Percentiles rank a stretch among this genome's conserved stretches.
These are phyloP conservation scores for Enteromius fasciolatus DNA, from an alignment of 2,797 vertebrate genomes.

Conservation along the genomic window DNA sequence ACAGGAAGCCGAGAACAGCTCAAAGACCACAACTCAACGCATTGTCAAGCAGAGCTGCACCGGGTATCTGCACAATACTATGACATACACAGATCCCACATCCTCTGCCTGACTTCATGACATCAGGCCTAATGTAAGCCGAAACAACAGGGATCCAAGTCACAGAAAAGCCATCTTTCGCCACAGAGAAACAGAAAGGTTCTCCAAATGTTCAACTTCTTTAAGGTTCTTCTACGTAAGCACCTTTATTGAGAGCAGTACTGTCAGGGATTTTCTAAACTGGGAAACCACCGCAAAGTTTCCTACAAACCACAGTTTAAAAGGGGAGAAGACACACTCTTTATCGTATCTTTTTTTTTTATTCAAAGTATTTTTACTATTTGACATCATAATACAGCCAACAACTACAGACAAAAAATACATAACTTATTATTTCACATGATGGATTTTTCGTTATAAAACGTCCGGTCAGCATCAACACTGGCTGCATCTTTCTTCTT, in stretches of 20 bases:
- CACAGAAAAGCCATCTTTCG: too few relatives aligned
- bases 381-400: slow-evolving; percentile 71
- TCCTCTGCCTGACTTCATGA: slow-evolving; percentile 23
- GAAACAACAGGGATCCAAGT: background rate
- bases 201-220: too few relatives aligned
- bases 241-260: too few relatives aligned
- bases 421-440: slow-evolving; percentile 66
- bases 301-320: background rate
- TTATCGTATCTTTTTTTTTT: slow-evolving; percentile 62
- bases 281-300: background rate
- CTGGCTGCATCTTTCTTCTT: slow-evolving; percentile 51
- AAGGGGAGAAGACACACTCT: background rate
- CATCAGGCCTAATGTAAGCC: background rate
- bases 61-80: slow-evolving; percentile 15
- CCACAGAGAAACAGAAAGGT: too few relatives aligned
- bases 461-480: slow-evolving; percentile 40
- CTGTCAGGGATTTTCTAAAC: background rate
- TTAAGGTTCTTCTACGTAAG: too few relatives aligned
- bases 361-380: slow-evolving; percentile 71
- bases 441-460: slow-evolving; percentile 39
- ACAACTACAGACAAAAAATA: slow-evolving; percentile 78
- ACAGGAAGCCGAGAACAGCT: slow-evolving; percentile 43
- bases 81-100: slow-evolving; percentile 26
- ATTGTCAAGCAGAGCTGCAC: slow-evolving; percentile 6
- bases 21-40: slow-evolving; percentile 30